Evolutionary conservation across 2,888 invertebrate species (phyloP), one percentile per base, ranked within the genome.

Genomic region (Calliopum simillimum): DNA sequence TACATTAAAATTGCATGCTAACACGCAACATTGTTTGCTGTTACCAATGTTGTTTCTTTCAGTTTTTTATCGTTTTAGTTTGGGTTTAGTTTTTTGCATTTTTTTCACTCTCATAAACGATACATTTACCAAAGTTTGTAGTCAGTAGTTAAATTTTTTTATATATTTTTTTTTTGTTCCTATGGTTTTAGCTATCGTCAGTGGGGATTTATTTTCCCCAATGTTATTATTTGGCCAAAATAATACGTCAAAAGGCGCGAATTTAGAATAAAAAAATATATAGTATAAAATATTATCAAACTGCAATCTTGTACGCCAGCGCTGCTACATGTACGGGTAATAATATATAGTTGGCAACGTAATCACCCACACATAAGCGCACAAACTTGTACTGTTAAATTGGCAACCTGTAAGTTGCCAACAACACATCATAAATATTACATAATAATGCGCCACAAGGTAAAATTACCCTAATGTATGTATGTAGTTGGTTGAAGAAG

Each of bases 1-100:
- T 81, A 81, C 79, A 81, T 76, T 79, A 79, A 82, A 84, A 85
- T 85, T 85, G 85, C 85, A 85, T 85, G 84, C 81, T 82, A 76
- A 78, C 85, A 85, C 84, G 85, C 85, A 83, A 81, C 74, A 71
- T 51, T 64, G 61, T 25, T 46, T 47, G 44, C 46, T 65, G 63
- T 65, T 61, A 51, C 44, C 56, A 61, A 51, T 47, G 49, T 58
- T 73, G 75, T 74, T 72, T 70, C 47, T 59, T 68, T 73, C 71
- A 33, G 33, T 33, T 72, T 68, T 69, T 68, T 70, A 65, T 67
- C 64, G 47, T 70, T 73, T 77, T 74, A 43, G 33, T 58, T 61
- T 19, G 44, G 19, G 46, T 21, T 46, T 61, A 46, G 12, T 33
- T 59, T 59, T 19, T 1, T 59, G 19, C 14, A n/a, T 59, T 12